Evolutionary conservation across 64 coral and sea anemone species (phyloP).

Genomic region (Montipora cactus): DNA sequence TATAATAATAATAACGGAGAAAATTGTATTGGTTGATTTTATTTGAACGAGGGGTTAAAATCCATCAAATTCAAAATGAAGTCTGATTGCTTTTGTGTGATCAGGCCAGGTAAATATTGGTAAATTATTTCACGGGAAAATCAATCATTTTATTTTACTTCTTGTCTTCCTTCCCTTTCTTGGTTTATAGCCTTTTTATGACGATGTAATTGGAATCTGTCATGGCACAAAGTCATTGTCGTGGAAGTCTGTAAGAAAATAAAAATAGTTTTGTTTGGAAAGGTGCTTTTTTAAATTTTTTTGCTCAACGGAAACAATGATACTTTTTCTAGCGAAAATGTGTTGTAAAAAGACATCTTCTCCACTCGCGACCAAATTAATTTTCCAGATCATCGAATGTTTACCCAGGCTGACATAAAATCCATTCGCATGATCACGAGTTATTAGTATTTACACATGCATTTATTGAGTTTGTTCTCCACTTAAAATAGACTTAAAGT

Average conservation of each 20-base stretch:
- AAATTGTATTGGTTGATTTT: background rate
- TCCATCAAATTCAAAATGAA: background rate
- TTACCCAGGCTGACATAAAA: constrained; percentile 22
- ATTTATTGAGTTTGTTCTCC: constrained; percentile 44
- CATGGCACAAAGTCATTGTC: too few species aligned
- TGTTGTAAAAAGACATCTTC: background rate
- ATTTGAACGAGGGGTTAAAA: background rate
- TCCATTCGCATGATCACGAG: background rate
- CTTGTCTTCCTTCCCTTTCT: background rate
- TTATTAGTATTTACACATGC: constrained; percentile 23
- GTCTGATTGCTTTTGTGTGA: background rate
- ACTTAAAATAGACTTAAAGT: constrained; percentile 56
- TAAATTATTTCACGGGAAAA: background rate
- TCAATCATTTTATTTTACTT: background rate
- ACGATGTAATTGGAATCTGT: too few species aligned
- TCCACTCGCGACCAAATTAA: background rate
- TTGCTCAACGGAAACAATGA: background rate
- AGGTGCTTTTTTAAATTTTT: background rate
- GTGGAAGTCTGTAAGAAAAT: too few species aligned
- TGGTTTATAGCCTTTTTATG: background rate
- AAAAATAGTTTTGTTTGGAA: background rate
- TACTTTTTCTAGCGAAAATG: background rate
- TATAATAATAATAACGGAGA: background rate
- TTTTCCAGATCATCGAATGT: constrained; percentile 17
- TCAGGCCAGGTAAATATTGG: background rate